phyloP scores from a whole-genome alignment of 2,888 invertebrate genomes.

The Leptarthrus brevirostris region DNA sequence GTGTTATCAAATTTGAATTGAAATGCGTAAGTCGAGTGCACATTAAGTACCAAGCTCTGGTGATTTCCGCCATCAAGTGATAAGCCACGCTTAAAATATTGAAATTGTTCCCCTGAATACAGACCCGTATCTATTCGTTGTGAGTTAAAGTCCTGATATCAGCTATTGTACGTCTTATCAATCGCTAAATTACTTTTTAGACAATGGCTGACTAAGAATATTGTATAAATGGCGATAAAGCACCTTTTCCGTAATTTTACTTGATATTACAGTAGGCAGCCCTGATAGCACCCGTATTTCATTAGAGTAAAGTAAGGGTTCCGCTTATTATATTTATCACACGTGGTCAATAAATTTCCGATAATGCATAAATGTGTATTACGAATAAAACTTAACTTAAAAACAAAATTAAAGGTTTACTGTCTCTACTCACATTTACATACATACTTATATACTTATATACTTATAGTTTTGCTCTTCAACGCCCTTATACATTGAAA shows the following conservation, averaged over 20 bases:
- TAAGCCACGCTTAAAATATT: constrained; percentile 1
- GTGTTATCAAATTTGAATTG: constrained; percentile 10
- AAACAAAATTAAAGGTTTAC: too few species aligned
- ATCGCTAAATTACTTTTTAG: constrained; percentile 8
- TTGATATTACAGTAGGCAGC: not conserved
- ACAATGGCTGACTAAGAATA: constrained; percentile 32
- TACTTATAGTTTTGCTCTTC: too few species aligned
- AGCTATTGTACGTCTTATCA: constrained; percentile 10
- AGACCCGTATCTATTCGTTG: constrained; percentile 1
- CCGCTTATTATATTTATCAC: too few species aligned
- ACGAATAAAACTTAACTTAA: too few species aligned
- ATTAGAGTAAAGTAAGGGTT: too few species aligned
- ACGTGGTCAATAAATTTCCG: too few species aligned
- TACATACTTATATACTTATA: too few species aligned
- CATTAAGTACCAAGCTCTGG: constrained; percentile 1
- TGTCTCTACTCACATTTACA: too few species aligned
- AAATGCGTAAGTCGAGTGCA: not conserved
- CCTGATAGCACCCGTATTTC: not conserved
- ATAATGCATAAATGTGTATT: too few species aligned
- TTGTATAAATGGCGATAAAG: not conserved
- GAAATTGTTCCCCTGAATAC: constrained; percentile 3
- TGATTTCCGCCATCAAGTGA: constrained; percentile 29
- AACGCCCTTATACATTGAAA: too few species aligned
- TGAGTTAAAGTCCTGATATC: constrained; percentile 4
- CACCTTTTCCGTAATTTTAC: not conserved